Percentiles rank a stretch among this genome's conserved stretches.
These are phyloP conservation scores for Drosophila flavopinicola DNA, from an alignment of 2,888 invertebrate genomes.

Conservation along the genomic window DNA sequence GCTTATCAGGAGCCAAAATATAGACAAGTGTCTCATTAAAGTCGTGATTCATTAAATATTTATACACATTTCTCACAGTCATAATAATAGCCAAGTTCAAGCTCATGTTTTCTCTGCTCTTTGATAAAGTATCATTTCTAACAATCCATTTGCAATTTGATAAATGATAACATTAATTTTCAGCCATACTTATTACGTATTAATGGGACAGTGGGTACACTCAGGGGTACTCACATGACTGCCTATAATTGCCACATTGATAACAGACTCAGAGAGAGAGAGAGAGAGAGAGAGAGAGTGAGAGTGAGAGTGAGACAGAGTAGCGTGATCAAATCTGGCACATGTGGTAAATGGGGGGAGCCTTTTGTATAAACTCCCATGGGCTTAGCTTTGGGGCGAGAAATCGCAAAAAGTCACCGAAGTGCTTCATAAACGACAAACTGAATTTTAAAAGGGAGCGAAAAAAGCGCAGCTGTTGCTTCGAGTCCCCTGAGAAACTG, in stretches of 20 bases:
- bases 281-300: too few species aligned
- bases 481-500: slow-evolving; percentile 49
- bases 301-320: too few species aligned
- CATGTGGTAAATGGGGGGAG: neutral
- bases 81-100: neutral
- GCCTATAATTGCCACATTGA: slow-evolving; percentile 33
- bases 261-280: slow-evolving; percentile 12
- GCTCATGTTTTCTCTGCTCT: slow-evolving; percentile 4
- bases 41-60: slow-evolving; percentile 38
- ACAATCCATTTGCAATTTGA: slow-evolving; percentile 27
- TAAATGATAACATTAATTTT: slow-evolving; percentile 49
- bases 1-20: too few species aligned
- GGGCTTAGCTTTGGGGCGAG: neutral
- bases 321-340: neutral
- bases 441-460: slow-evolving; percentile 4
- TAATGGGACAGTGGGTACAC: slow-evolving; percentile 39
- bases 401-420: slow-evolving; percentile 11
- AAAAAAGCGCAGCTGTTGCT: slow-evolving; percentile 47
- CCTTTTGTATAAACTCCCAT: slow-evolving; percentile 1
- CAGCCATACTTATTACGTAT: slow-evolving; percentile 27
- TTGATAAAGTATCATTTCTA: too few species aligned
- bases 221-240: neutral
- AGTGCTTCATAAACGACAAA: neutral
- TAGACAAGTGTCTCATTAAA: too few species aligned
- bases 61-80: neutral